Evolutionary conservation across 1,140 invertebrate species (phyloP), one percentile per base, ranked within the genome.

Genomic region (Anastrepha obliqua): DNA sequence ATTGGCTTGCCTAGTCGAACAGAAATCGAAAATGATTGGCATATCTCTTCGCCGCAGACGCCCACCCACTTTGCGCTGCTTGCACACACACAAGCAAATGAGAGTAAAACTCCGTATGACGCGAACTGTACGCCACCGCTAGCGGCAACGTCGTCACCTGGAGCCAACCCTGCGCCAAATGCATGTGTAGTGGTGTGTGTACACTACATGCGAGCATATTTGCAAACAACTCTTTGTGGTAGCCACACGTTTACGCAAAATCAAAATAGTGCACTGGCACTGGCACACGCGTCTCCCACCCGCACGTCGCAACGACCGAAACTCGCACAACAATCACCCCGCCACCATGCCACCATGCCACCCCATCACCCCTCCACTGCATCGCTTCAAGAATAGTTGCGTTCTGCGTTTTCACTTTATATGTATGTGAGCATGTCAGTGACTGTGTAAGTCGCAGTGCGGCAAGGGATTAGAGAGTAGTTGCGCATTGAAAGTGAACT

Each of bases 201-300:
- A 70, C 39, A 44, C 70, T 3, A 47, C 17, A 13, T 62, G 0
- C 17, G 51, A 5, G 47, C 47, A 81, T 20, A 81, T 42, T 47
- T 81, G 17, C 1, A 51, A 15, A 44, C 67, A 44, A n/a, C 47
- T 15, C 15, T 55, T 81, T 81, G 74, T 29, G 74, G 20, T 47
- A 81, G 74, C 17, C 74, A 29, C 74, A 81, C 74, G 74, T 81
- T 81, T 81, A 81, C 51, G 74, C 44, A 81, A 81, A 74, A 81
- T 81, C 74, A 81, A 81, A 81, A 81, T 55, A 55, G 74, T 81
- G 6, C 17, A 81, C 15, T 81, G 74, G 20, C 74, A 81, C 55
- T 47, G 70, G 15, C 65, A 67, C 29, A 29, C 64, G 29, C 64
- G 5, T 8, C 64, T 29, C 11, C 8, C 65, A 13, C n/a, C 11